Evolutionary conservation across 2,888 invertebrate genomes (phyloP), one percentile per base, ranked within the genome.

Genomic region (Bombylius discolor): DNA sequence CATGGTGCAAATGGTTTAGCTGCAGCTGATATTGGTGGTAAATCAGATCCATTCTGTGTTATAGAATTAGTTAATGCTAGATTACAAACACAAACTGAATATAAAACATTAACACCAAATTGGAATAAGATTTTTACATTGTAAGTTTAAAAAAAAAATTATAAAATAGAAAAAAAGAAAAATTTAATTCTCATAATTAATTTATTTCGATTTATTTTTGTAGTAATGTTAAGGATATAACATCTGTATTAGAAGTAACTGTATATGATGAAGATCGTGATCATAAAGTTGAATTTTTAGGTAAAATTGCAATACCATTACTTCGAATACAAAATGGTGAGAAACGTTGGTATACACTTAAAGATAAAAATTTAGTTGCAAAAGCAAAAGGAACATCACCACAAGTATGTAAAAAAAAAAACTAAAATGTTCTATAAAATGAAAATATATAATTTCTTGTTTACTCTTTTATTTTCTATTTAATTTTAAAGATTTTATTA

Each of bases 81-180:
- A 52, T 77, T 98, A 44, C 97, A 98, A 73, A 99, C 99, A 0
- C 96, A 98, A 72, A 99, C 99, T 0, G 97, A 98, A 73, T 99
- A 99, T 73, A 97, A 98, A 74, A 99, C 98, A 0, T 76, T 99
- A 32, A 81, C 87, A 54, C 99, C 99, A 0, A 92, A 87, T 62
- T 99, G 99, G 99, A 94, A 96, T 78, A 98, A 98, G 76, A 91
- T 97, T 63, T 99, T 98, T 71, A 95, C 93, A 49, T 97, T 99
- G 92, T 94, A 77, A 82, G 89, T 81, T 47, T 47, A 47, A 47
- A 3, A 5, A 4, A 47, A 47, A 14, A 14, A 14, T 47, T 47
- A 47, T 5, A 8, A 39, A 8, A 39, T 39, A 39, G n/a, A n/a
- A n/a, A n/a, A n/a, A n/a, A n/a, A n/a, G n/a, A n/a, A n/a, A n/a